These are phyloP conservation scores for Panagrolaimus sp. DNA, from an alignment of 1,140 invertebrate species.

Conservation along the genomic window DNA sequence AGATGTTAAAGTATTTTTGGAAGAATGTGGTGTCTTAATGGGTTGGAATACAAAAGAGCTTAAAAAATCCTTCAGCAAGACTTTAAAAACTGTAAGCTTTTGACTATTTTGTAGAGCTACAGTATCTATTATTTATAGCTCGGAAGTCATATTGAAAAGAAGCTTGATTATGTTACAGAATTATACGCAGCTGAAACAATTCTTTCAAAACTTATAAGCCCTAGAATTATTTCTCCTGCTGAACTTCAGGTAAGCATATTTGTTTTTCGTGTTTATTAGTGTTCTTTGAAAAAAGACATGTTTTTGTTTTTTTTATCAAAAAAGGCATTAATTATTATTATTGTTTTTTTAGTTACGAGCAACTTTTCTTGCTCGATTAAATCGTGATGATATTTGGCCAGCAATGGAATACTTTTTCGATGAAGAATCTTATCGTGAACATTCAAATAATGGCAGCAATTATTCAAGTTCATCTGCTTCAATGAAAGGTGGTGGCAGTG, in stretches of 20 bases:
- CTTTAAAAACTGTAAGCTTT: slow-evolving; percentile 22
- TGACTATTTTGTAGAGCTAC: slow-evolving; percentile 15
- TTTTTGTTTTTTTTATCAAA: too few relatives aligned
- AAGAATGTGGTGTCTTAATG: slow-evolving; percentile 25
- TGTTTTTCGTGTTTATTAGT: too few relatives aligned
- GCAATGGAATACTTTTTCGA: slow-evolving; percentile 32
- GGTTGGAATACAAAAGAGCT: slow-evolving; percentile 19
- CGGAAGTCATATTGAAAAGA: slow-evolving; percentile 19
- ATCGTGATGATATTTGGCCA: slow-evolving; percentile 24
- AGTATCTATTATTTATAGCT: slow-evolving; percentile 23
- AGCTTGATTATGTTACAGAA: slow-evolving; percentile 25
- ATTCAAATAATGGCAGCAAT: not conserved
- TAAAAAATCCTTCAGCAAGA: slow-evolving; percentile 17
- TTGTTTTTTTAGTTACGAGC: slow-evolving; percentile 31
- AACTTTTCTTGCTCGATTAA: slow-evolving; percentile 34
- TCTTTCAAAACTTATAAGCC: slow-evolving; percentile 18
- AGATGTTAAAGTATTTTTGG: slow-evolving; percentile 21
- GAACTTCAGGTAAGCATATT: slow-evolving; percentile 24
- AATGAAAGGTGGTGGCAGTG: too few relatives aligned
- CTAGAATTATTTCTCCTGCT: slow-evolving; percentile 25
- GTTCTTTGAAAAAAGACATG: too few relatives aligned
- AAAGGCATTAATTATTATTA: not conserved
- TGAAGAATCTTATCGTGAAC: slow-evolving; percentile 16
- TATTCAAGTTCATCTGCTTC: too few relatives aligned
- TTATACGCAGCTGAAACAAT: slow-evolving; percentile 45